Evolutionary conservation across 2,888 invertebrate genomes (phyloP).

Genomic region (Macroteleia sp.): DNA sequence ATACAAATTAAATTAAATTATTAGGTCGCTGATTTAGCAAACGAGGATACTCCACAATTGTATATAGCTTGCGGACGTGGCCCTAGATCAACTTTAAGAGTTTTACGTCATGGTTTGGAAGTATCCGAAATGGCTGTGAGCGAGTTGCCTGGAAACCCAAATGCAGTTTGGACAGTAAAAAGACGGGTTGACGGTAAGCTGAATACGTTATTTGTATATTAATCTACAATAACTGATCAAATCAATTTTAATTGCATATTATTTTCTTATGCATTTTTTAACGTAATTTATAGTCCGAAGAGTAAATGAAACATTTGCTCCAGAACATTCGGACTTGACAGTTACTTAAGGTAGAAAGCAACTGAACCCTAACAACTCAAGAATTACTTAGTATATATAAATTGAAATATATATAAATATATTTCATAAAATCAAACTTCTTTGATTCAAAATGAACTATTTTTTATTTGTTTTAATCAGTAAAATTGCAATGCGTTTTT

Average conservation of each 20-base stretch:
- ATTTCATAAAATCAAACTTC: too few relatives aligned
- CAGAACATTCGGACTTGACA: constrained; percentile 1
- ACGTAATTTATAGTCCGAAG: background rate
- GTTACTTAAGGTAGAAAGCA: too few relatives aligned
- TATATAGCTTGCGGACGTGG: constrained; percentile 98
- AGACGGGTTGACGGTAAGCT: constrained; percentile 96
- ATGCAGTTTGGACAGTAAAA: constrained; percentile 99
- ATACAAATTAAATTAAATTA: background rate
- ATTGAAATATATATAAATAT: too few relatives aligned
- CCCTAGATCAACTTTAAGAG: constrained; percentile 94
- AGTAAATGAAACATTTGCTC: background rate
- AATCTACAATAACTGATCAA: too few relatives aligned
- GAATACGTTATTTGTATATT: background rate
- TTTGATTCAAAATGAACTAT: too few relatives aligned
- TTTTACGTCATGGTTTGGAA: constrained; percentile 98
- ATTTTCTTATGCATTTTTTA: too few relatives aligned
- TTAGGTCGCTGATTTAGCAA: constrained; percentile 95
- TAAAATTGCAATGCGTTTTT: too few relatives aligned
- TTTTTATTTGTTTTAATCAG: too few relatives aligned
- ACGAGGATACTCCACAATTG: constrained; percentile 99
- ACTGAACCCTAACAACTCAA: too few relatives aligned
- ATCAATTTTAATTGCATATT: too few relatives aligned
- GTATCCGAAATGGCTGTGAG: constrained; percentile 99
- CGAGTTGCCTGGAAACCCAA: constrained; percentile 99
- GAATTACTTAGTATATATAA: too few relatives aligned